phyloP scores from a whole-genome alignment of 2,797 vertebrate species.

The Telmatherina bonti region DNA sequence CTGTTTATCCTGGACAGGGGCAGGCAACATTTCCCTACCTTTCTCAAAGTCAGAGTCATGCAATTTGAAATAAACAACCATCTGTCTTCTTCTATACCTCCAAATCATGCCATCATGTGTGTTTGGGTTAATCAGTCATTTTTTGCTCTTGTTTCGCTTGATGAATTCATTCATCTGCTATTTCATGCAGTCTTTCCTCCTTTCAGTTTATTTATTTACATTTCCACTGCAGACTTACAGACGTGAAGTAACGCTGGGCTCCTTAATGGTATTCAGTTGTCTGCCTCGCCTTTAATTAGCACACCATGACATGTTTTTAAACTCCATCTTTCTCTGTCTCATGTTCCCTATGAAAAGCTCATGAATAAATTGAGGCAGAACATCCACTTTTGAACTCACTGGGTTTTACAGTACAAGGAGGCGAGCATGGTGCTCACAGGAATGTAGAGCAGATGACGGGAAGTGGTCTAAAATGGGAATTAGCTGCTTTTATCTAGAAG shows the following conservation, averaged over 20 bases:
- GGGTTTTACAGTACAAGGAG: slow-evolving; percentile 48
- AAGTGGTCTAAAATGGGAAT: slow-evolving; percentile 40
- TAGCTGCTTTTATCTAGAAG: slow-evolving; percentile 21
- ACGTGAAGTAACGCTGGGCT: slow-evolving; percentile 22
- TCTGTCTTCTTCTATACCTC: slow-evolving; percentile 52
- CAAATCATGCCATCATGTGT: slow-evolving; percentile 47
- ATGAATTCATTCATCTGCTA: slow-evolving; percentile 51
- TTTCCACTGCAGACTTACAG: slow-evolving; percentile 19
- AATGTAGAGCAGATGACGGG: slow-evolving; percentile 45
- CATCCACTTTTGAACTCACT: slow-evolving; percentile 71
- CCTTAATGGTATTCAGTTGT: slow-evolving; percentile 27
- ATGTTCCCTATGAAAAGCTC: slow-evolving; percentile 58
- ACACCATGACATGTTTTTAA: slow-evolving; percentile 64
- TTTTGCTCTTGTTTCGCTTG: slow-evolving; percentile 28
- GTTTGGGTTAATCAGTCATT: slow-evolving; percentile 40
- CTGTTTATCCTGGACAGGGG: slow-evolving; percentile 59
- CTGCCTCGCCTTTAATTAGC: slow-evolving; percentile 63
- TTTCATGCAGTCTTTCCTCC: slow-evolving; percentile 35
- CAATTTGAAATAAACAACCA: slow-evolving; percentile 54
- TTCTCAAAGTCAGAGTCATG: slow-evolving; percentile 49
- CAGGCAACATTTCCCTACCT: slow-evolving; percentile 47
- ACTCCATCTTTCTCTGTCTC: slow-evolving; percentile 38
- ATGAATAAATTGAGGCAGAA: slow-evolving; percentile 73
- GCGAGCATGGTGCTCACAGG: slow-evolving; percentile 19
- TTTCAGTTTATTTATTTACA: slow-evolving; percentile 43